Evolutionary conservation across 1,140 invertebrate genomes (phyloP).

Genomic region (Argopecten irradians): DNA sequence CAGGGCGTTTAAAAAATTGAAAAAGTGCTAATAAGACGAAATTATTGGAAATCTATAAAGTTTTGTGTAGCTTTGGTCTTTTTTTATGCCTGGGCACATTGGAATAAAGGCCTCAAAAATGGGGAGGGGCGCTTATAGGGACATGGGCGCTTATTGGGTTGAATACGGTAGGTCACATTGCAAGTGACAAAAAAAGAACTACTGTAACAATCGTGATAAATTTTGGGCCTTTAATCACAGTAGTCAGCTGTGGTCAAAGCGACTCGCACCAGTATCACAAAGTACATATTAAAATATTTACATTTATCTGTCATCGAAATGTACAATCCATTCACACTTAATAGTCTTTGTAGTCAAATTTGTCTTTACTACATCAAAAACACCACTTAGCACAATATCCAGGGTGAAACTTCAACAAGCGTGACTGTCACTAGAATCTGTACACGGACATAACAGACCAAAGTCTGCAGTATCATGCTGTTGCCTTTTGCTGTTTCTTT

Average conservation of each 20-base stretch:
- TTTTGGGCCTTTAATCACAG: not conserved
- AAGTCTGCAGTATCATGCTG: not conserved
- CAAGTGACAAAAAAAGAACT: too few species aligned
- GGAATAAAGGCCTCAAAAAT: too few species aligned
- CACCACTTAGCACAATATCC: not conserved
- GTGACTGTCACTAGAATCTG: not conserved
- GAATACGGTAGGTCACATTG: too few species aligned
- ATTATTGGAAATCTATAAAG: too few species aligned
- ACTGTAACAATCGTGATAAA: too few species aligned
- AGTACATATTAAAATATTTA: not conserved
- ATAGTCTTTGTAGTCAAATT: not conserved
- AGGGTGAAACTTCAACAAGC: not conserved
- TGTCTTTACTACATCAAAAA: not conserved
- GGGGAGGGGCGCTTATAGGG: too few species aligned
- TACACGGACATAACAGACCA: not conserved
- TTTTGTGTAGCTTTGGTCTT: too few species aligned
- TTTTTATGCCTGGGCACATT: too few species aligned
- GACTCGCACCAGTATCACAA: not conserved
- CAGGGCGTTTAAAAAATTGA: too few species aligned
- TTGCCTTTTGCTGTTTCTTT: constrained; percentile 32
- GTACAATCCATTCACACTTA: not conserved
- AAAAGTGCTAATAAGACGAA: too few species aligned
- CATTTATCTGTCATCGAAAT: not conserved
- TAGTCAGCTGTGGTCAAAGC: not conserved
- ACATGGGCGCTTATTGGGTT: too few species aligned